These are phyloP conservation scores for Myotis daubentonii DNA, from an alignment of 2,797 vertebrate species.

Conservation along the genomic window DNA sequence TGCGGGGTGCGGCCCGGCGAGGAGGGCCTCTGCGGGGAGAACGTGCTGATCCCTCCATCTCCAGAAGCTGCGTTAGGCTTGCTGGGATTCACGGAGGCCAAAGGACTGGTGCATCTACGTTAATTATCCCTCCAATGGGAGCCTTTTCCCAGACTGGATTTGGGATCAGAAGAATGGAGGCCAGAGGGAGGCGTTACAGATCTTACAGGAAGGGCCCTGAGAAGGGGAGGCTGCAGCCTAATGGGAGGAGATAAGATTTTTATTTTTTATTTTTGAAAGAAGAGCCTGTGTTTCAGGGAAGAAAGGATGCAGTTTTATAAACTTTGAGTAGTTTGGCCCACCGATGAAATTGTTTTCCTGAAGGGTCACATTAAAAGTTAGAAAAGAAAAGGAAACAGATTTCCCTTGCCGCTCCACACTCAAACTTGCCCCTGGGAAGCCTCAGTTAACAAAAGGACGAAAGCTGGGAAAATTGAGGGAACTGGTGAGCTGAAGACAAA, in stretches of 20 bases:
- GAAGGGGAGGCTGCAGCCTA: slow-evolving; percentile 21
- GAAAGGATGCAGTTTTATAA: not conserved
- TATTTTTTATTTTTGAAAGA: slow-evolving; percentile 29
- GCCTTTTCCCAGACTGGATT: slow-evolving; percentile 69
- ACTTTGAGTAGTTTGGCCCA: slow-evolving; percentile 28
- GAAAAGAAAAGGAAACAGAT: not conserved
- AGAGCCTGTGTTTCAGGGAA: not conserved
- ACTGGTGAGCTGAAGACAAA: slow-evolving; percentile 64
- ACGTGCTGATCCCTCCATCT: slow-evolving; percentile 67
- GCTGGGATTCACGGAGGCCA: slow-evolving; percentile 70
- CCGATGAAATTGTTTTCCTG: not conserved
- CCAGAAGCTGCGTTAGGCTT: slow-evolving; percentile 72
- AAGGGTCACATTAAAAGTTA: not conserved
- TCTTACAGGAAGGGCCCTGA: slow-evolving; percentile 42
- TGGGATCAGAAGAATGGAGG: slow-evolving; percentile 65
- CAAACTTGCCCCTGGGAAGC: slow-evolving; percentile 39
- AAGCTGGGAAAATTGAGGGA: slow-evolving; percentile 61
- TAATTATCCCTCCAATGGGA: slow-evolving; percentile 76
- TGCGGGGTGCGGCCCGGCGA: not conserved
- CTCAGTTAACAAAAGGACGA: slow-evolving; percentile 75
- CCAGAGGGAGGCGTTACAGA: slow-evolving; percentile 14
- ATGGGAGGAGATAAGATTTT: slow-evolving; percentile 29
- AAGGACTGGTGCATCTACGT: slow-evolving; percentile 71
- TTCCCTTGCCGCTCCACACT: not conserved
- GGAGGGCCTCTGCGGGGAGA: not conserved